Evolutionary conservation across 2,888 invertebrate genomes (phyloP).

Genomic region (Heliconius charithonia): DNA sequence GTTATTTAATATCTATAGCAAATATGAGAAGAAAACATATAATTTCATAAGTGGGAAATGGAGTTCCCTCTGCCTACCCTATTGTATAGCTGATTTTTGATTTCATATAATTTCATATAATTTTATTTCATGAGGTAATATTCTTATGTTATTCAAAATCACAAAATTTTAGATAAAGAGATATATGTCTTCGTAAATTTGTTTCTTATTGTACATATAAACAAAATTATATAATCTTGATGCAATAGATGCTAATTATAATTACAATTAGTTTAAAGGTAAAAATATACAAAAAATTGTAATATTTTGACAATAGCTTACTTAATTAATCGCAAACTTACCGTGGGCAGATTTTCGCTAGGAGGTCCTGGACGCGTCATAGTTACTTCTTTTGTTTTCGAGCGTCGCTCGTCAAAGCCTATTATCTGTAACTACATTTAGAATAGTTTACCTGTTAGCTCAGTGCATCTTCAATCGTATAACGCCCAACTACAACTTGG

Average conservation of each 20-base stretch:
- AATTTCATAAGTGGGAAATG: too few species aligned
- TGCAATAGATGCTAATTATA: too few species aligned
- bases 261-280: too few species aligned
- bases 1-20: too few species aligned
- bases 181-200: not conserved
- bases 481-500: conserved; percentile 41
- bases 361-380: conserved; percentile 87
- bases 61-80: too few species aligned
- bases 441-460: conserved; percentile 38
- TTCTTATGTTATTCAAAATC: not conserved
- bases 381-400: conserved; percentile 45
- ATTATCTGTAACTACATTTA: conserved; percentile 64
- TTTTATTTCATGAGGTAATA: not conserved
- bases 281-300: too few species aligned
- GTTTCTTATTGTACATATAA: too few species aligned
- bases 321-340: conserved; percentile 52
- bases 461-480: conserved; percentile 40
- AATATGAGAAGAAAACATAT: too few species aligned
- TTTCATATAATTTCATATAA: not conserved
- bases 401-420: conserved; percentile 60
- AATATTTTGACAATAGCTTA: not conserved
- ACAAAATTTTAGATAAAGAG: not conserved
- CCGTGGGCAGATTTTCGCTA: conserved; percentile 87
- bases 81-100: too few species aligned
- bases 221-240: too few species aligned